phyloP scores from a whole-genome alignment of 1,140 invertebrate species.

The Drosophila kurseongensis region DNA sequence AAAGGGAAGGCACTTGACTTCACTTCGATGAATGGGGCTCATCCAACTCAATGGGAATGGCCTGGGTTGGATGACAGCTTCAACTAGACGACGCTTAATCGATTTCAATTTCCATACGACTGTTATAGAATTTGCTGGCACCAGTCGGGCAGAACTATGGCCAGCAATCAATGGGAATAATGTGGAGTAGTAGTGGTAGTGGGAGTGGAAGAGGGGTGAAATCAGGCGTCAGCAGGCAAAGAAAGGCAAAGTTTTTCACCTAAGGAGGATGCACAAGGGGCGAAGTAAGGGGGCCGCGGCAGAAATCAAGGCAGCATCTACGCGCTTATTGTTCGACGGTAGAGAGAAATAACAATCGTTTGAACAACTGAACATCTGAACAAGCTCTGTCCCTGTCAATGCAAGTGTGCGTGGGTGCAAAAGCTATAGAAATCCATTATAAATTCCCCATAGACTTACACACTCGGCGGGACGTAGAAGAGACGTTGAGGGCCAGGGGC shows the following conservation, averaged over 20 bases:
- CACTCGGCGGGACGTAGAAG: background rate
- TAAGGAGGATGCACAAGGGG: background rate
- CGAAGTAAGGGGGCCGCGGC: too few species aligned
- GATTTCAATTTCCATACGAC: conserved; percentile 76
- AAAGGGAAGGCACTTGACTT: conserved; percentile 1
- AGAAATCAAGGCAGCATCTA: conserved; percentile 43
- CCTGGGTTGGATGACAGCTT: conserved; percentile 12
- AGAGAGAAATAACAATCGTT: conserved; percentile 51
- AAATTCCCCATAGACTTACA: conserved; percentile 66
- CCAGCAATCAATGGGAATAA: conserved; percentile 2
- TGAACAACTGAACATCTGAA: conserved; percentile 25
- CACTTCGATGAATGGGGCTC: background rate
- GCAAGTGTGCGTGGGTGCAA: conserved; percentile 17
- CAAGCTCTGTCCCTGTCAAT: background rate
- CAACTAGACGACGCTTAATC: conserved; percentile 27
- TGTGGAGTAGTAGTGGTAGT: too few species aligned
- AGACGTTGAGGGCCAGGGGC: conserved; percentile 21
- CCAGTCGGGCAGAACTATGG: conserved; percentile 39
- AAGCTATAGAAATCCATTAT: conserved; percentile 60
- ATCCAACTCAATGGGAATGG: background rate
- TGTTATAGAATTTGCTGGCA: conserved; percentile 56
- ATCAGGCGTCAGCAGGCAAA: conserved; percentile 3
- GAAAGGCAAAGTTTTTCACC: conserved; percentile 27
- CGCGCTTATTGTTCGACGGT: conserved; percentile 39
- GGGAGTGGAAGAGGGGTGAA: background rate